These are phyloP conservation scores for Percopsis transmontana DNA, from an alignment of 2,113 vertebrate genomes.

Conservation along the genomic window DNA sequence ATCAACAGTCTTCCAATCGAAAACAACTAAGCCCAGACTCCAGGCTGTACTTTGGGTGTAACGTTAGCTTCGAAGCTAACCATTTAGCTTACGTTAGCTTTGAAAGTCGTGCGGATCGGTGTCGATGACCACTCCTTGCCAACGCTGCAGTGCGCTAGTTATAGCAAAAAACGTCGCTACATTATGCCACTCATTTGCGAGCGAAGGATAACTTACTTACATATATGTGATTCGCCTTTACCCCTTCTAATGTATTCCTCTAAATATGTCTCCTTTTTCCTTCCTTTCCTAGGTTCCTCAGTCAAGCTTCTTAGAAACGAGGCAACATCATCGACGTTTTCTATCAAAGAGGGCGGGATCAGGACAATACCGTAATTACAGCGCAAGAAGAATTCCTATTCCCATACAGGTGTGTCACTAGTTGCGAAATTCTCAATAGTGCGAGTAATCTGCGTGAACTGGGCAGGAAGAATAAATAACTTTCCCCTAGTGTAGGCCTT, in stretches of 20 bases:
- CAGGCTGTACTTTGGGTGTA: conserved; percentile 24
- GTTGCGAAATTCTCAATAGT: neutral
- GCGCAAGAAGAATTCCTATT: conserved; percentile 32
- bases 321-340: conserved; percentile 68
- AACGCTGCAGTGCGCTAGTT: conserved; percentile 62
- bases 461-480: neutral
- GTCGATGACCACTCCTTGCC: conserved; percentile 73
- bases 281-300: conserved; percentile 60
- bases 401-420: conserved; percentile 44
- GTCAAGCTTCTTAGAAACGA: conserved; percentile 65
- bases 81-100: conserved; percentile 45
- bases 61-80: conserved; percentile 30
- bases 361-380: conserved; percentile 61
- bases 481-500: no score
- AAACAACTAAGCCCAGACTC: neutral
- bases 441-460: neutral
- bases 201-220: conserved; percentile 40
- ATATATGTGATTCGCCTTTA: conserved; percentile 25
- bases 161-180: neutral
- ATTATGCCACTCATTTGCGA: neutral
- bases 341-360: conserved; percentile 63
- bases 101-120: conserved; percentile 47
- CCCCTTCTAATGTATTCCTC: conserved; percentile 32
- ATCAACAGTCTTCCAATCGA: neutral
- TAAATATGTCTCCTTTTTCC: conserved; percentile 30